Evolutionary conservation across 1,140 invertebrate species (phyloP), one percentile per base, ranked within the genome.

Genomic region (Nomia melanderi): DNA sequence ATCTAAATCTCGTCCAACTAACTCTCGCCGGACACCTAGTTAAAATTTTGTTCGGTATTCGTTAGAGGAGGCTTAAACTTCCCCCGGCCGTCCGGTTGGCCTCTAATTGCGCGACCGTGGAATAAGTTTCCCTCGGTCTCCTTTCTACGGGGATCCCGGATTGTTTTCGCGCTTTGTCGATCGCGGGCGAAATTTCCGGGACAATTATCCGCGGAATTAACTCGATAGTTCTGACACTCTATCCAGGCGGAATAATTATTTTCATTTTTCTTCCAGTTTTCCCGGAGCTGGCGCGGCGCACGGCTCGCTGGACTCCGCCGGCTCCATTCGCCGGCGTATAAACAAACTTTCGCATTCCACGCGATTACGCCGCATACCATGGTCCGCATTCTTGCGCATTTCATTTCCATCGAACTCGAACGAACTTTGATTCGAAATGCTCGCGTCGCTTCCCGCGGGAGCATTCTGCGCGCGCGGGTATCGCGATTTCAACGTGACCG

Each of bases 21-120:
- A 5, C 44, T 59, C 44, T 66, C 67, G 25, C 20, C 31, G 81
- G 77, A 57, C 72, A 81, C 54, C 77, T 79, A 85, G 82, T 89
- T 88, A 84, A 87, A 88, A 89, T 90, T 87, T 50, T 88, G 83
- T 87, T 88, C 79, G 82, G 87, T 44, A 87, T 89, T 89, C 82
- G 86, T 90, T 87, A 87, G 70, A 63, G 12, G 69, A 89, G 88
- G 78, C 86, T 89, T 83, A 81, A 88, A 89, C 71, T 89, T 88
- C 79, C 72, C 5, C 72, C 5, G 47, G 41, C 27, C 25, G 36
- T 27, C 17, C 59, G 53, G 65, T 62, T 63, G 86, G 83, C 89
- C 86, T 69, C 81, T 81, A 84, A 88, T 78, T 83, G 75, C 75
- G 23, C 70, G 14, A 50, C 64, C n/a, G n/a, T n/a, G n/a, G n/a